These are phyloP conservation scores for Frieseomelitta varia DNA, from an alignment of 1,140 invertebrate genomes.

Conservation along the genomic window DNA sequence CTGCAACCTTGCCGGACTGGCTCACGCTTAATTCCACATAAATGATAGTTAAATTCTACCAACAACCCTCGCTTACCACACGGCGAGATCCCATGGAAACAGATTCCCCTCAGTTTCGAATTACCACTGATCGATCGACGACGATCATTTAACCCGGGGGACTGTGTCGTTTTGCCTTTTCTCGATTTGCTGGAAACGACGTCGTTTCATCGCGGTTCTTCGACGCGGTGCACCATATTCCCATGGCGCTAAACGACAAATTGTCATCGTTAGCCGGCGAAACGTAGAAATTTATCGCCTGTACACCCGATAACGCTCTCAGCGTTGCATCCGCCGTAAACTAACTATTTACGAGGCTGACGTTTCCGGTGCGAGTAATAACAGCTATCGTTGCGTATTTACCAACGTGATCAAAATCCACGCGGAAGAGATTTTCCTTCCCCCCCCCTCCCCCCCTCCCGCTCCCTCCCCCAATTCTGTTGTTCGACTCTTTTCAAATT, in stretches of 20 bases:
- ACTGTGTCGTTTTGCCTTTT: neutral
- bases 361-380: neutral
- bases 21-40: conserved; percentile 65
- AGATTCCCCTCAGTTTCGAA: neutral
- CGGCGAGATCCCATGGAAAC: neutral
- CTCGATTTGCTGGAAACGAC: neutral
- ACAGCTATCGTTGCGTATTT: neutral
- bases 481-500: no score
- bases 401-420: neutral
- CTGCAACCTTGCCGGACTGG: conserved; percentile 42
- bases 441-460: no score
- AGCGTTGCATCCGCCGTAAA: neutral
- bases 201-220: neutral
- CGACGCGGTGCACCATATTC: neutral
- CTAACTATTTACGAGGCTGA: neutral
- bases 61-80: conserved; percentile 37
- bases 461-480: no score
- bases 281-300: conserved; percentile 6
- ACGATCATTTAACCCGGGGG: neutral
- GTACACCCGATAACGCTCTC: neutral
- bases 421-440: no score
- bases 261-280: neutral
- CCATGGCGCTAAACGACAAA: neutral
- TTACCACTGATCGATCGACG: neutral
- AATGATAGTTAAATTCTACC: conserved; percentile 64